These are phyloP conservation scores for Catharus fuscescens DNA, from an alignment of 2,113 vertebrate species.

Conservation along the genomic window DNA sequence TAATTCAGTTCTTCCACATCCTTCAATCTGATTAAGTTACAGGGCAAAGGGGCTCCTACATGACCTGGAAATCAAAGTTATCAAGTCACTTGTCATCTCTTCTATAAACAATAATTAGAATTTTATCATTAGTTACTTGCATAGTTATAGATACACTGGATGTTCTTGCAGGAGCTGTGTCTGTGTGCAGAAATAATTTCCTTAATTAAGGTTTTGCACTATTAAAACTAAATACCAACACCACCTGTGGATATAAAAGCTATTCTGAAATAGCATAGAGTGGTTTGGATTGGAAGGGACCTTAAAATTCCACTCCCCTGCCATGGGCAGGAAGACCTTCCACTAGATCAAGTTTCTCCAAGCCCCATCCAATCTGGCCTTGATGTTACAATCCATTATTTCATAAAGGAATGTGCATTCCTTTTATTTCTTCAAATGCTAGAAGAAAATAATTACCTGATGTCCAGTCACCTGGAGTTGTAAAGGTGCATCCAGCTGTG, in stretches of 20 bases:
- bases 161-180: neutral
- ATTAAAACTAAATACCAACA: neutral
- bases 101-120: neutral
- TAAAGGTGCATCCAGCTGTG: conserved; percentile 96
- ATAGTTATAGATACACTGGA: neutral
- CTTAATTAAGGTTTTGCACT: neutral
- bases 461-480: conserved; percentile 97
- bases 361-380: neutral
- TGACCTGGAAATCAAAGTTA: conserved; percentile 83
- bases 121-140: neutral
- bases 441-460: conserved; percentile 80
- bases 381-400: neutral
- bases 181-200: neutral
- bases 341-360: neutral
- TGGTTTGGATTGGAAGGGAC: neutral
- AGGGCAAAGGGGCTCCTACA: conserved; percentile 94
- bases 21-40: conserved; percentile 93
- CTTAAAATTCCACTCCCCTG: neutral
- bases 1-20: conserved; percentile 97
- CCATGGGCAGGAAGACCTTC: neutral
- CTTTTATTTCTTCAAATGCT: neutral
- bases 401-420: neutral
- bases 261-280: neutral
- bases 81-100: conserved; percentile 16
- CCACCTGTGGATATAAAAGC: neutral